Percentiles rank a stretch among this genome's conserved stretches.
Conservation (phyloP, 2,888 invertebrate species). For the Xylota sylvarum region DNA sequence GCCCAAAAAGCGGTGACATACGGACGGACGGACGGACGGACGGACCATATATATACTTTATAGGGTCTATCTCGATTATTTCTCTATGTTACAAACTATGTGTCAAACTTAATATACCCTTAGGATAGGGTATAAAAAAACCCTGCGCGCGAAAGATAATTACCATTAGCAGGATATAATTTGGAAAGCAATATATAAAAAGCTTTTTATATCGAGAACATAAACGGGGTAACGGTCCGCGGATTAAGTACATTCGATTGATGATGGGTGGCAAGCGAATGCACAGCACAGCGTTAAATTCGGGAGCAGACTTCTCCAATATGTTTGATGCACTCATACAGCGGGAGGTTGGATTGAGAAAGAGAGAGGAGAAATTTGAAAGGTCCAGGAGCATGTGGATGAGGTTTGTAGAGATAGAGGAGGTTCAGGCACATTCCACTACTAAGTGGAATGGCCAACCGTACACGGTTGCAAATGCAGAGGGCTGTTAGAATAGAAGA, state of each 20-base stretch:
- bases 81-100: too few relatives aligned
- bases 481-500: neutral
- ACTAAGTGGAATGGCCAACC: neutral
- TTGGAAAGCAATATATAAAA: neutral
- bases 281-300: neutral
- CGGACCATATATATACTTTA: too few relatives aligned
- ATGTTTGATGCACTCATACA: neutral
- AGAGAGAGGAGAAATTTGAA: neutral
- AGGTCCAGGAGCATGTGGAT: neutral
- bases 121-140: too few relatives aligned
- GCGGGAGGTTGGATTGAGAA: neutral
- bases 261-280: constrained; percentile 4
- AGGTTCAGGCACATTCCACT: neutral
- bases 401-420: neutral
- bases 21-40: too few relatives aligned
- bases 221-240: neutral
- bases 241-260: neutral
- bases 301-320: neutral
- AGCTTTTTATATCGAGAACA: neutral
- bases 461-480: too few relatives aligned
- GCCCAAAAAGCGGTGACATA: too few relatives aligned
- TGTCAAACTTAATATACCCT: too few relatives aligned
- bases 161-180: neutral
- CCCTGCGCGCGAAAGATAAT: neutral
- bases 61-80: too few relatives aligned